Evolutionary conservation across 2,113 vertebrate species (phyloP), one percentile per base, ranked within the genome.

Genomic region (Oncorhynchus masou): DNA sequence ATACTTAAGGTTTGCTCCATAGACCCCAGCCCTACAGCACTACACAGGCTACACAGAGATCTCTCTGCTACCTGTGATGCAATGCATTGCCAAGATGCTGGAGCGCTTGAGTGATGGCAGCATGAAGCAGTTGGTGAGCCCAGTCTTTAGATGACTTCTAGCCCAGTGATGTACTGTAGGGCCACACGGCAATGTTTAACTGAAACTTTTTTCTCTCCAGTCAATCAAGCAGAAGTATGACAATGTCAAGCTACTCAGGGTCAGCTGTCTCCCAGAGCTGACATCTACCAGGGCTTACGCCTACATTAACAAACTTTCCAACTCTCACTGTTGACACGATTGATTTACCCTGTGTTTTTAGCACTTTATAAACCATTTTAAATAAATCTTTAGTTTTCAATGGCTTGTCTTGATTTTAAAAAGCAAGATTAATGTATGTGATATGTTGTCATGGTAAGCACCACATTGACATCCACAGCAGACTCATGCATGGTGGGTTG

Each of bases 61-160:
- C n/a, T 54, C 65, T 45, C 22, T 68, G 20, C 29, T 68, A 60
- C 66, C 67, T 13, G 76, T 86, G 74, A 77, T 82, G 77, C 74
- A 83, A 82, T 84, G 72, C 70, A 73, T 84, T 82, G 85, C 59
- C 73, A 76, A 80, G 70, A 87, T 87, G 82, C 89, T 87, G 84
- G 87, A 86, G 78, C 74, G 78, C 78, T 76, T 86, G 73, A 77
- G 70, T 64, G 66, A 78, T 48, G 72, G 77, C 82, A 90, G 82
- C 79, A n/a, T 59, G 34, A 77, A 73, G 73, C 74, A 81, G 73
- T 62, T 65, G 74, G 74, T 74, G 74, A 84, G 84, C 71, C 59
- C 51, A 64, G 80, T 76, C n/a, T 25, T 4, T 12, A 24, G n/a
- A 25, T 22, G 25, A 25, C 62, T 4, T 27, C 4, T 22, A 24